Conservation (phyloP, 2,888 invertebrate genomes). For the Nebria brevicollis region DNA sequence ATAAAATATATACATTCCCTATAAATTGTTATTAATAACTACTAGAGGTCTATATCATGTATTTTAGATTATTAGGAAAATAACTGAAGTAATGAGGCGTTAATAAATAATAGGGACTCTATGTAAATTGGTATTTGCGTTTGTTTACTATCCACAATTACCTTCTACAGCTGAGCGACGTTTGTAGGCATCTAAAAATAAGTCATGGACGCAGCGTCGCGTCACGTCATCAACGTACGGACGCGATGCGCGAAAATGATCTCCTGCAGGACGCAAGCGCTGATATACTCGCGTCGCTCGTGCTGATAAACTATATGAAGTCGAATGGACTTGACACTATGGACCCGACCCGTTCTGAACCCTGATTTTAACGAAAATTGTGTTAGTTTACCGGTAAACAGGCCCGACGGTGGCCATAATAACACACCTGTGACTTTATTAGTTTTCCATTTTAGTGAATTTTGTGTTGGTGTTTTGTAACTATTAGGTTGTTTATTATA, state of each 20-base stretch:
- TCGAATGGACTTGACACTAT: slow-evolving; percentile 39
- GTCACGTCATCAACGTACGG: neutral
- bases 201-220: neutral
- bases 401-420: slow-evolving; percentile 8
- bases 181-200: slow-evolving; percentile 5
- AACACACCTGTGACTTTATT: neutral
- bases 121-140: neutral
- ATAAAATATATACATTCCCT: too few relatives aligned
- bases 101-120: neutral
- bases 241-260: neutral
- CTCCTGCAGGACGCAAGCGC: neutral
- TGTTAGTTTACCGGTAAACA: slow-evolving; percentile 25
- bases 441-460: neutral
- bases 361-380: neutral
- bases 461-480: neutral
- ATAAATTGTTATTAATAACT: too few relatives aligned
- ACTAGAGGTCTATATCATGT: too few relatives aligned
- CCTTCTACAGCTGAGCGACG: neutral
- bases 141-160: neutral
- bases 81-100: neutral
- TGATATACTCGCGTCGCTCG: neutral
- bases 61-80: neutral
- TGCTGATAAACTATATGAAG: neutral
- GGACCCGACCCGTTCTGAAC: slow-evolving; percentile 23
- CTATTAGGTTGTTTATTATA: neutral